Conservation (phyloP, 64 coral and sea anemone species). For the Dendronephthya gigantea region DNA sequence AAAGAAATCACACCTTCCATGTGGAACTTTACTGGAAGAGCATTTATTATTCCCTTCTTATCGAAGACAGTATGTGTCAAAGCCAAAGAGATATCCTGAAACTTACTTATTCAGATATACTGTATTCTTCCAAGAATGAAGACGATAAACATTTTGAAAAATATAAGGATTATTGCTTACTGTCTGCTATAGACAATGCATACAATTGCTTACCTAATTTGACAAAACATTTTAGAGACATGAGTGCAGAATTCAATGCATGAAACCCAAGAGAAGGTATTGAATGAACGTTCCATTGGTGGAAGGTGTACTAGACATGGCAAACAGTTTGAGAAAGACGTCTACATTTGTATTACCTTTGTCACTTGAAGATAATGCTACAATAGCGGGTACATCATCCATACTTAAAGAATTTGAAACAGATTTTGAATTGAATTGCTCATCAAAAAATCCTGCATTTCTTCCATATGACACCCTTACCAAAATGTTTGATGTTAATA, state of each 20-base stretch:
- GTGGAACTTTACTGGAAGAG: constrained; percentile 4
- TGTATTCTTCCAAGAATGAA: background rate
- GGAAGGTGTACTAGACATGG: background rate
- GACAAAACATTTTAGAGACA: background rate
- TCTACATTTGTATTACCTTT: constrained; percentile 10
- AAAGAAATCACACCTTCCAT: constrained; percentile 4
- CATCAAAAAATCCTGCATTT: constrained; percentile 11
- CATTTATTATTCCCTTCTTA: background rate
- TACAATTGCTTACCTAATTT: background rate
- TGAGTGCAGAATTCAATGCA: background rate
- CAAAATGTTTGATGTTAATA: background rate
- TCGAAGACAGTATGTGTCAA: background rate
- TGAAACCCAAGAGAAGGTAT: background rate
- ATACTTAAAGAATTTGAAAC: constrained; percentile 12
- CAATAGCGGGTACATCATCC: background rate
- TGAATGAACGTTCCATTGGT: background rate
- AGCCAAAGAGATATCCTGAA: constrained; percentile 5
- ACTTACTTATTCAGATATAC: background rate
- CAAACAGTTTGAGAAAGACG: background rate
- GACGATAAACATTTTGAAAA: background rate
- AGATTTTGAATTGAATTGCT: background rate
- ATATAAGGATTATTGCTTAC: background rate
- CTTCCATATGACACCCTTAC: background rate
- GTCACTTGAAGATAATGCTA: constrained; percentile 13
- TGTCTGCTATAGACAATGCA: constrained; percentile 18